These are phyloP conservation scores for Tapera naevia DNA, from an alignment of 2,797 vertebrate species.

Conservation along the genomic window DNA sequence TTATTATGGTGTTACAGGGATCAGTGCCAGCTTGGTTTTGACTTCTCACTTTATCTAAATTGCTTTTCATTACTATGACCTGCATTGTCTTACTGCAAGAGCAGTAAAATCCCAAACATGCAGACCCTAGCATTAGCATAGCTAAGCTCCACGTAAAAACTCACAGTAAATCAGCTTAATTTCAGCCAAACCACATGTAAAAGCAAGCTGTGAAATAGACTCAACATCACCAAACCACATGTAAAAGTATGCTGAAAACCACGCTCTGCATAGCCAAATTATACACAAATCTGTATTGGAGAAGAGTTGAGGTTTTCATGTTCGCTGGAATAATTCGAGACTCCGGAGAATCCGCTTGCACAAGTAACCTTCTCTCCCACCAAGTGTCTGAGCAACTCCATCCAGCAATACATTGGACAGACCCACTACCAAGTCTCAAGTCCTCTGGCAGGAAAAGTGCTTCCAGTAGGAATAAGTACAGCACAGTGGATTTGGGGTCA, in stretches of 20 bases:
- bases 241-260: slow-evolving; percentile 39
- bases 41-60: background rate
- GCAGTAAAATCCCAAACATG: background rate
- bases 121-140: background rate
- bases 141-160: background rate
- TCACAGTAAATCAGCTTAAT: background rate
- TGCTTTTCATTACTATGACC: background rate
- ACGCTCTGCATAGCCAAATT: background rate
- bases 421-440: background rate
- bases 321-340: background rate
- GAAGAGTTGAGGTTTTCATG: background rate
- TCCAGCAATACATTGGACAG: rapidly evolving
- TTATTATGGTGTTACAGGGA: background rate
- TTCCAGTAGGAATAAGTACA: background rate
- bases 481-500: background rate
- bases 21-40: background rate
- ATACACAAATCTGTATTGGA: background rate
- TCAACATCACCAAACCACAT: slow-evolving; percentile 42
- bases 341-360: background rate
- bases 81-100: background rate
- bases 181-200: slow-evolving; percentile 64
- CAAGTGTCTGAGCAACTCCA: background rate
- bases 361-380: background rate
- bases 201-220: slow-evolving; percentile 56
- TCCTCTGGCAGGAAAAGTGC: background rate